Conservation (phyloP, 2,888 invertebrate genomes). For the Seira ritae region DNA sequence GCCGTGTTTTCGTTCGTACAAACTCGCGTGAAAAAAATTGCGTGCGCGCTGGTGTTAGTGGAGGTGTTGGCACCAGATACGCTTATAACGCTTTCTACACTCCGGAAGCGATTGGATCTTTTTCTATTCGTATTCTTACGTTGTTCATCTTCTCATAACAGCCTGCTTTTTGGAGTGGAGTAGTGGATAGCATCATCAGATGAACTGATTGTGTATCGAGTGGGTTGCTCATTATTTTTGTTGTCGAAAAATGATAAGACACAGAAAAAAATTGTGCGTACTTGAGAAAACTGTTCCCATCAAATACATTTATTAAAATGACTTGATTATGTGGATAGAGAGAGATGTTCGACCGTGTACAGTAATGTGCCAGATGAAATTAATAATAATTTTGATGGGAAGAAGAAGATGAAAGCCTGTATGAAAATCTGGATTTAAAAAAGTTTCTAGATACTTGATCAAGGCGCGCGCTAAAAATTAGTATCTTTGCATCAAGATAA, state of each 20-base stretch:
- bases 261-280: slow-evolving; percentile 18
- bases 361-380: no score
- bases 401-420: background rate
- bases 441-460: no score
- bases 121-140: slow-evolving; percentile 2
- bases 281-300: background rate
- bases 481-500: no score
- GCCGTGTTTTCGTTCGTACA: background rate
- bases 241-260: slow-evolving; percentile 15
- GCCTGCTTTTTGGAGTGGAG: slow-evolving; percentile 11
- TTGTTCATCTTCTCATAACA: slow-evolving; percentile 14
- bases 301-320: no score
- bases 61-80: background rate
- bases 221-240: background rate
- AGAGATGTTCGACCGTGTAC: no score
- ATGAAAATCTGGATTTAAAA: background rate
- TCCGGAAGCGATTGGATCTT: slow-evolving; percentile 61
- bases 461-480: no score
- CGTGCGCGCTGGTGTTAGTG: slow-evolving; percentile 33
- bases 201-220: slow-evolving; percentile 12
- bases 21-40: slow-evolving; percentile 36
- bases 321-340: background rate
- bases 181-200: background rate
- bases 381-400: background rate
- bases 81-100: slow-evolving; percentile 62